These are phyloP conservation scores for Phytoseiulus persimilis DNA, from an alignment of 2,888 invertebrate species.

Conservation along the genomic window DNA sequence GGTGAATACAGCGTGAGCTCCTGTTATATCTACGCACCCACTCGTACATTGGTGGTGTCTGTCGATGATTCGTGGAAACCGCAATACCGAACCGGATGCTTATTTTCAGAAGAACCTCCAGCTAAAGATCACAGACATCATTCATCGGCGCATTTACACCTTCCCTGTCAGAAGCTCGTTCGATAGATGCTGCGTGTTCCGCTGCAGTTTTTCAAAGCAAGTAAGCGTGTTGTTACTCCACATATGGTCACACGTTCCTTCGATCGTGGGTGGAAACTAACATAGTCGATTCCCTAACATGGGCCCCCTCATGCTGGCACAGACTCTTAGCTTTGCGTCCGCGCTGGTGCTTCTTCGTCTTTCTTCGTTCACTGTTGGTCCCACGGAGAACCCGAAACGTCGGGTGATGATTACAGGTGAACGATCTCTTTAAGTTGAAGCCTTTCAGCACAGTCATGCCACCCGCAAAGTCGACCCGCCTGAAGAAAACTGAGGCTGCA, in stretches of 20 bases:
- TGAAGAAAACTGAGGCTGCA: background rate
- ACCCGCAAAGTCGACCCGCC: background rate
- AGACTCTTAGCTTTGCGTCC: no score
- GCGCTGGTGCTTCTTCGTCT: no score
- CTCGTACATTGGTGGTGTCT: no score
- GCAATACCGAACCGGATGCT: background rate
- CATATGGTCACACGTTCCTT: no score
- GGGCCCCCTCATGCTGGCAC: no score
- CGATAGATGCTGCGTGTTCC: background rate
- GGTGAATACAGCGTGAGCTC: no score
- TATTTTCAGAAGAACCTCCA: background rate
- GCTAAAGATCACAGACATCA: background rate
- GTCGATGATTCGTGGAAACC: no score
- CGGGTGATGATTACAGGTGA: background rate
- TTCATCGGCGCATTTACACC: background rate
- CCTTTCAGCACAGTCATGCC: background rate
- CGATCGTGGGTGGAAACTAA: no score
- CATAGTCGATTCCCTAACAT: no score
- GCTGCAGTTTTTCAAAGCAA: background rate
- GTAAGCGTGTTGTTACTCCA: background rate
- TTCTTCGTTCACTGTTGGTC: no score
- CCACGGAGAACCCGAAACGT: no score
- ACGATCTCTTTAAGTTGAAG: background rate
- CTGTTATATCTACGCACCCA: no score
- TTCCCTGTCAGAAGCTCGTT: background rate